A percentile compares a stretch with the other conserved stretches of the same genome.
Conservation (phyloP, 2,797 vertebrate species). For the Chelon auratus region DNA sequence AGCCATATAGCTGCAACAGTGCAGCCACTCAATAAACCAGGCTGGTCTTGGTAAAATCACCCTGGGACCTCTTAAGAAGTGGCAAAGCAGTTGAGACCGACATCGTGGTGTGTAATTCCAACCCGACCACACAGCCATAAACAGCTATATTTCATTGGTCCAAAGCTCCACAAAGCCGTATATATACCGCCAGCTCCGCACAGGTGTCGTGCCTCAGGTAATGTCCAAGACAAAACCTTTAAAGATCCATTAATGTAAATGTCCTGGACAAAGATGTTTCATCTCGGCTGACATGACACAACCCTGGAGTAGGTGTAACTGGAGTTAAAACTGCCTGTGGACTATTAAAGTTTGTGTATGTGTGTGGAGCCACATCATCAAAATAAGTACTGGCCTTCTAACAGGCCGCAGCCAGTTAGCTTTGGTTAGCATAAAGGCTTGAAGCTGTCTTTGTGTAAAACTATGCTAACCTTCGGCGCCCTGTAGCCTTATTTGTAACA, state of each 20-base stretch:
- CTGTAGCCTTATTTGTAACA: background rate
- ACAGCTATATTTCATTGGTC: slow-evolving; percentile 68
- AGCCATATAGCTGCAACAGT: slow-evolving; percentile 67
- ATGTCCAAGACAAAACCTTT: slow-evolving; percentile 37
- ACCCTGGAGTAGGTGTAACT: slow-evolving; percentile 38
- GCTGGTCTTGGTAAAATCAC: slow-evolving; percentile 61
- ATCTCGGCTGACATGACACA: slow-evolving; percentile 48
- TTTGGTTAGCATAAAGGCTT: background rate
- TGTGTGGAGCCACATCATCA: no score
- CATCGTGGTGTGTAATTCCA: slow-evolving; percentile 75
- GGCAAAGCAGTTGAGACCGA: slow-evolving; percentile 64
- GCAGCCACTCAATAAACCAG: slow-evolving; percentile 70
- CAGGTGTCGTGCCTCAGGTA: slow-evolving; percentile 77
- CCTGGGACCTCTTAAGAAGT: slow-evolving; percentile 70
- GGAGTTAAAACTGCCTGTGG: slow-evolving; percentile 27
- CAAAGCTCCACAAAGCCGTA: slow-evolving; percentile 39
- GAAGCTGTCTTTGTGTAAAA: background rate
- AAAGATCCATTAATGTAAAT: slow-evolving; percentile 46
- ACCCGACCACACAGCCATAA: slow-evolving; percentile 66
- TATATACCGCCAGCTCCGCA: slow-evolving; percentile 33
- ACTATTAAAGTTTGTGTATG: background rate
- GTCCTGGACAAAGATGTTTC: slow-evolving; percentile 37
- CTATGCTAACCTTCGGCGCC: background rate
- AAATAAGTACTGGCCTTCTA: no score
- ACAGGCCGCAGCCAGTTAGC: background rate